phyloP scores from a whole-genome alignment of 2,113 vertebrate species.

The Paedocypris sp. region DNA sequence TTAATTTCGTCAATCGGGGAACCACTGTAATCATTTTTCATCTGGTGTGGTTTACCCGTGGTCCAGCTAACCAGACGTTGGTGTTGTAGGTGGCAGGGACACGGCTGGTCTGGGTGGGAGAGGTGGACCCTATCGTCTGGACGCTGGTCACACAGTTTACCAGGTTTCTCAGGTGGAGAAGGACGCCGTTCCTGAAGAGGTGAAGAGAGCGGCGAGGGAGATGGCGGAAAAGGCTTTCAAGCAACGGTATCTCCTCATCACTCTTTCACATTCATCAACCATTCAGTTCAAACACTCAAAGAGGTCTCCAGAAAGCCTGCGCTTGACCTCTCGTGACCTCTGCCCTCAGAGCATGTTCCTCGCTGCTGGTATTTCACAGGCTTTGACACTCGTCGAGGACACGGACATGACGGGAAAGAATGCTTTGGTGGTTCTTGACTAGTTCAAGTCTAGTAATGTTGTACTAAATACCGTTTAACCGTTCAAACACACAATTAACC shows the following conservation, averaged over 20 bases:
- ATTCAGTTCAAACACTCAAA: not conserved
- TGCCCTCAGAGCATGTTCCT: not conserved
- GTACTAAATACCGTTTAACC: too few relatives aligned
- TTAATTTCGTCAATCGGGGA: too few relatives aligned
- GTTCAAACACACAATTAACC: too few relatives aligned
- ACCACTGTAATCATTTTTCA: too few relatives aligned
- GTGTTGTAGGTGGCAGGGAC: constrained; percentile 80
- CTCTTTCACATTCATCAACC: not conserved
- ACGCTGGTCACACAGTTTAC: constrained; percentile 81
- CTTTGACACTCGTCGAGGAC: too few relatives aligned
- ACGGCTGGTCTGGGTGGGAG: constrained; percentile 90
- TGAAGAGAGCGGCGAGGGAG: constrained; percentile 80
- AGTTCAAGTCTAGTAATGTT: too few relatives aligned
- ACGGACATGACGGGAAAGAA: too few relatives aligned
- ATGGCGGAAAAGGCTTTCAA: constrained; percentile 89
- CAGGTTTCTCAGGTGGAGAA: constrained; percentile 88
- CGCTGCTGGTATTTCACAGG: not conserved
- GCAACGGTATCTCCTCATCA: constrained; percentile 59
- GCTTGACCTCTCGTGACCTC: not conserved
- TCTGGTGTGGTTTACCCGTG: too few relatives aligned
- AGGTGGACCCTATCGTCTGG: constrained; percentile 86
- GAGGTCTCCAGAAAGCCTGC: not conserved
- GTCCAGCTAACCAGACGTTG: too few relatives aligned
- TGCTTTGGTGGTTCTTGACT: too few relatives aligned
- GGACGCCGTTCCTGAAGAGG: constrained; percentile 81